These are phyloP conservation scores for Stigmatopora argus DNA, from an alignment of 2,113 vertebrate species.

Conservation along the genomic window DNA sequence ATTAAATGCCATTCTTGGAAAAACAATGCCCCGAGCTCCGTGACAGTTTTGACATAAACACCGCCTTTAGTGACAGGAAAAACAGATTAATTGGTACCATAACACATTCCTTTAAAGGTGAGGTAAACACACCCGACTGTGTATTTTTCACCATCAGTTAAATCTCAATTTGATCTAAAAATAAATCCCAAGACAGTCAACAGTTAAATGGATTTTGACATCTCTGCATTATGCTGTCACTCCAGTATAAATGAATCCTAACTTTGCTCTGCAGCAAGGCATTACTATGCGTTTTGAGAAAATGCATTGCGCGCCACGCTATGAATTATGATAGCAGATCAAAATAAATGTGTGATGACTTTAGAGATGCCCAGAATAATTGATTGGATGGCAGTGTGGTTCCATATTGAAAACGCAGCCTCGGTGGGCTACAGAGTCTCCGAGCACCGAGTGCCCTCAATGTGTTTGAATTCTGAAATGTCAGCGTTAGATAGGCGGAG, in stretches of 20 bases:
- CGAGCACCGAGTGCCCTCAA: conserved; percentile 50
- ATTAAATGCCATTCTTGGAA: conserved; percentile 76
- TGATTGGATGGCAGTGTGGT: conserved; percentile 75
- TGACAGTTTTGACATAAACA: conserved; percentile 97
- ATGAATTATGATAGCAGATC: conserved; percentile 96
- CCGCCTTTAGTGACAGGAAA: conserved; percentile 98
- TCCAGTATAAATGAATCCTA: conserved; percentile 99
- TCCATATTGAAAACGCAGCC: conserved; percentile 60
- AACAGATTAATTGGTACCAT: conserved; percentile 99
- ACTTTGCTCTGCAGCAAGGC: conserved; percentile 93
- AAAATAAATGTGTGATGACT: conserved; percentile 86
- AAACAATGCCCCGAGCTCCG: conserved; percentile 79
- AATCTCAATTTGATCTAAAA: conserved; percentile 99
- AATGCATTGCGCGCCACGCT: conserved; percentile 87
- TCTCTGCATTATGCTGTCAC: conserved; percentile 99
- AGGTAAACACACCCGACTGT: conserved; percentile 99
- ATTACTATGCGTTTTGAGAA: conserved; percentile 98
- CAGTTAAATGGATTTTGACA: conserved; percentile 99
- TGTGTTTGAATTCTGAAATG: conserved; percentile 70
- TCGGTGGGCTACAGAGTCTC: conserved; percentile 55
- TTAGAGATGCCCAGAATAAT: conserved; percentile 82
- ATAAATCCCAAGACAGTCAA: conserved; percentile 99
- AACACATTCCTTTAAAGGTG: conserved; percentile 99
- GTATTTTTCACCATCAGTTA: conserved; percentile 99
- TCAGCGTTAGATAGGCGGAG: conserved; percentile 67